Conservation (phyloP, 1,140 invertebrate genomes). For the Drosophila rhopaloa region DNA sequence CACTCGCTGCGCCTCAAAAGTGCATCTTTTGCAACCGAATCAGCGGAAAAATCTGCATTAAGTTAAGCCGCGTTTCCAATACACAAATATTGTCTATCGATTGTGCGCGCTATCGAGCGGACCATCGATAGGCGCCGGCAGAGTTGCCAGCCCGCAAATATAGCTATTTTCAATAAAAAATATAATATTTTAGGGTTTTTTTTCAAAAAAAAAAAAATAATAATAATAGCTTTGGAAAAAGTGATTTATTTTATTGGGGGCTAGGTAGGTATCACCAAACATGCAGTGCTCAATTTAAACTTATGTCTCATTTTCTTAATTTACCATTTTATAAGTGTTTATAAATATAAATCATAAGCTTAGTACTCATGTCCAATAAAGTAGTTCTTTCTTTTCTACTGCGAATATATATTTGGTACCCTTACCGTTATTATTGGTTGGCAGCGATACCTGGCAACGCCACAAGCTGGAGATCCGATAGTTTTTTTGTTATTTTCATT, state of each 20-base stretch:
- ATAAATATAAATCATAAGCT: too few relatives aligned
- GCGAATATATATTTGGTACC: neutral
- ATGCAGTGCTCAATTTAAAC: too few relatives aligned
- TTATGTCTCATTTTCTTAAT: too few relatives aligned
- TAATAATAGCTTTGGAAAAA: too few relatives aligned
- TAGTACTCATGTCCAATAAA: too few relatives aligned
- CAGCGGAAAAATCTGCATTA: constrained; percentile 26
- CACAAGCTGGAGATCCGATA: constrained; percentile 13
- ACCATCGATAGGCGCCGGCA: neutral
- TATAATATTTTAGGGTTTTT: too few relatives aligned
- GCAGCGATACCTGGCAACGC: constrained; percentile 5
- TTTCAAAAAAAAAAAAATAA: too few relatives aligned
- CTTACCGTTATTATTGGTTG: constrained; percentile 13
- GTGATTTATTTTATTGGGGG: too few relatives aligned
- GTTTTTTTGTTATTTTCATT: constrained; percentile 16
- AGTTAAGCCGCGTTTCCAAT: constrained; percentile 39
- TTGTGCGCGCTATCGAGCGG: constrained; percentile 2
- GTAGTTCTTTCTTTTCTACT: too few relatives aligned
- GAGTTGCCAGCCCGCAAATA: neutral
- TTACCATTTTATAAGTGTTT: too few relatives aligned
- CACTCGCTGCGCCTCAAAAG: constrained; percentile 41
- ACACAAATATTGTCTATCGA: constrained; percentile 15
- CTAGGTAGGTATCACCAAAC: too few relatives aligned
- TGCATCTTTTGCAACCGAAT: constrained; percentile 47
- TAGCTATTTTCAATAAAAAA: neutral